Conservation (phyloP, 2,888 invertebrate species). For the Byasa hedistus region DNA sequence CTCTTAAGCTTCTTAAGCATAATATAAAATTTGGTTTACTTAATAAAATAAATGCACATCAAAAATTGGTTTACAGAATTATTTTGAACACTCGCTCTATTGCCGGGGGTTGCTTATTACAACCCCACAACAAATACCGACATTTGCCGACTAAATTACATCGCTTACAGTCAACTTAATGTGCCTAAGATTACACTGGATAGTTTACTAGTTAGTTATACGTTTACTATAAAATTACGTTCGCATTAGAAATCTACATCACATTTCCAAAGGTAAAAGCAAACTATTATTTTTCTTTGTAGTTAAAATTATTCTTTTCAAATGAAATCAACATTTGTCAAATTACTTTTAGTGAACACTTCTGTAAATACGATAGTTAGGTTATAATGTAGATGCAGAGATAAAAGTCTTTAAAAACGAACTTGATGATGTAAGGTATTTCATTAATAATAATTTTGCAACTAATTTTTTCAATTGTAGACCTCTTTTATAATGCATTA, state of each 20-base stretch:
- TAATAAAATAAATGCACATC: background rate
- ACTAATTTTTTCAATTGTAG: too few relatives aligned
- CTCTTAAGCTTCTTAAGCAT: too few relatives aligned
- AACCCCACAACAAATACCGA: conserved; percentile 37
- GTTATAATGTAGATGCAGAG: too few relatives aligned
- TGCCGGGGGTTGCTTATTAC: conserved; percentile 37
- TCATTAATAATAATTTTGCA: too few relatives aligned
- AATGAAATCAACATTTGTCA: too few relatives aligned
- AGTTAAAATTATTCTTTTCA: too few relatives aligned
- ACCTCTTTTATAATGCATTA: too few relatives aligned
- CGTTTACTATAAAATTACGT: conserved; percentile 19
- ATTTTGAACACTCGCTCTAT: conserved; percentile 10
- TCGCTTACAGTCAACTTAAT: conserved; percentile 48
- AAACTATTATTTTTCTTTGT: background rate
- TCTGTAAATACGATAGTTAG: too few relatives aligned
- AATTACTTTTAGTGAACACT: too few relatives aligned
- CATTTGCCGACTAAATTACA: conserved; percentile 66
- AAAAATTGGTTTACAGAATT: conserved; percentile 24
- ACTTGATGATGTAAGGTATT: too few relatives aligned
- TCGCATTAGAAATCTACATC: background rate
- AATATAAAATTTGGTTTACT: too few relatives aligned
- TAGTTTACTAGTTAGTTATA: conserved; percentile 31
- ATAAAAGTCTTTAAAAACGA: too few relatives aligned
- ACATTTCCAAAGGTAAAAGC: background rate
- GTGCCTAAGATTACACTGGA: conserved; percentile 54